phyloP scores from a whole-genome alignment of 2,888 invertebrate genomes.

The Amphipoea lucens region DNA sequence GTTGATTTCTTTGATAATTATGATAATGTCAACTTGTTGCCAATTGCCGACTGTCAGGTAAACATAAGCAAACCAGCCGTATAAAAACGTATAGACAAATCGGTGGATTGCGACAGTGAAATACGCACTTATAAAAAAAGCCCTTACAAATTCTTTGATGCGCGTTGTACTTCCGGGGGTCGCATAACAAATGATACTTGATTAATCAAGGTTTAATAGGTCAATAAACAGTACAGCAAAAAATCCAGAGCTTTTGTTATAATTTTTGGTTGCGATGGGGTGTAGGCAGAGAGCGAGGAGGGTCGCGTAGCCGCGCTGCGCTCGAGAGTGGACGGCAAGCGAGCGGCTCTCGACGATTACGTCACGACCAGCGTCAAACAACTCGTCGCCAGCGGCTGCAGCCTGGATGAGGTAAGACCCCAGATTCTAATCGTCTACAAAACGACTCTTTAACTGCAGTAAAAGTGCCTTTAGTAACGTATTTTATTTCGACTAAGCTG shows the following conservation, averaged over 20 bases:
- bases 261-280: conserved; percentile 74
- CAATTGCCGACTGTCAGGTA: neutral
- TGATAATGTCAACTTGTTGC: neutral
- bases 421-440: neutral
- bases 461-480: neutral
- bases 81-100: neutral
- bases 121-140: neutral
- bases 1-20: neutral
- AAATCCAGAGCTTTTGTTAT: conserved; percentile 73
- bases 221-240: neutral
- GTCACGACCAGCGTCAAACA: conserved; percentile 87
- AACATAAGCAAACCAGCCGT: neutral
- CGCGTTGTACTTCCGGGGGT: neutral
- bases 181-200: neutral
- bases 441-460: neutral
- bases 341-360: conserved; percentile 87
- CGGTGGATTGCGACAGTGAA: neutral
- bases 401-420: conserved; percentile 85
- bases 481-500: too few species aligned
- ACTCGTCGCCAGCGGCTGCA: conserved; percentile 87
- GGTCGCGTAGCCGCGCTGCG: conserved; percentile 90
- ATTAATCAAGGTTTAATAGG: neutral
- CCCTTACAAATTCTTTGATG: neutral
- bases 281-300: conserved; percentile 93
- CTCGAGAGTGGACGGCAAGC: conserved; percentile 88